Evolutionary conservation across 2,113 vertebrate species (phyloP).

Genomic region (Pelodiscus sinensis): DNA sequence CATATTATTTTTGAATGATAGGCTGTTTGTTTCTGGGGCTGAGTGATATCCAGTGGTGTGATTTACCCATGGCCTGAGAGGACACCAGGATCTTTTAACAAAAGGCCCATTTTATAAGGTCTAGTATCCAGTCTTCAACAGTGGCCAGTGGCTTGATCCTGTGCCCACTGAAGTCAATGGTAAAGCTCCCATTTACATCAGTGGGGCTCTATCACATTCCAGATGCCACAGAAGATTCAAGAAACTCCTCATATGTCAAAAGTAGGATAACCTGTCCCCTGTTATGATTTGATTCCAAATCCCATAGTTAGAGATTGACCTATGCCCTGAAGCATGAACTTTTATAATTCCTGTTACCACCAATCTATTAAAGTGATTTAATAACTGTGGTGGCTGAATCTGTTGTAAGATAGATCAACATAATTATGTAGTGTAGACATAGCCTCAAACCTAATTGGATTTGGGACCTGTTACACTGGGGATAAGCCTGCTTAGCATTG

Average conservation of each 20-base stretch:
- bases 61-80: rapidly evolving
- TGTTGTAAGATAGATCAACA: no score
- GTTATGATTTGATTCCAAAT: not conserved
- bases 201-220: not conserved
- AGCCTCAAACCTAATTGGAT: not conserved
- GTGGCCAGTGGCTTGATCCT: not conserved
- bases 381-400: no score
- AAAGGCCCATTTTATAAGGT: not conserved
- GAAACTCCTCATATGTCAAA: not conserved
- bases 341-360: not conserved
- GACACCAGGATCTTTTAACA: not conserved
- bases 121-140: rapidly evolving
- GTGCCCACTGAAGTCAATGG: not conserved
- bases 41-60: not conserved
- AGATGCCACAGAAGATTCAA: not conserved
- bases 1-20: rapidly evolving
- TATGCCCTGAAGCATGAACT: not conserved
- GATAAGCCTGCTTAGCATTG: not conserved
- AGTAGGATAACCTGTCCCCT: rapidly evolving
- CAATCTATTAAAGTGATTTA: not conserved
- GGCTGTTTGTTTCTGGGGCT: not conserved
- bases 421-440: no score
- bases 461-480: not conserved
- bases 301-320: not conserved
- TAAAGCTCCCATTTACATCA: not conserved